These are phyloP conservation scores for Hemistola chrysoprasaria DNA, from an alignment of 2,888 invertebrate species.

Conservation along the genomic window DNA sequence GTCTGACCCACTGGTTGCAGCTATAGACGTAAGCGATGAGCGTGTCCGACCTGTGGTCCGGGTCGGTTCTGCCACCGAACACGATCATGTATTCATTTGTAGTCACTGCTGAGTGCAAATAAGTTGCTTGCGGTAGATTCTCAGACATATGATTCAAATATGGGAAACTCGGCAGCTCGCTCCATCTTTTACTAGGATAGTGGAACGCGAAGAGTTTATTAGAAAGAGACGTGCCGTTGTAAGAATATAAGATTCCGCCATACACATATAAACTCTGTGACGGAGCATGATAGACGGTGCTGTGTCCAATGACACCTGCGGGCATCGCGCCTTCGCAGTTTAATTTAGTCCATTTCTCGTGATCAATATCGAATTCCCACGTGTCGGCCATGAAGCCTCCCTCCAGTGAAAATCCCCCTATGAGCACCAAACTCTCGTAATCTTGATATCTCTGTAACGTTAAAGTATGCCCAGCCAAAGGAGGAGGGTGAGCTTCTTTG, in stretches of 20 bases:
- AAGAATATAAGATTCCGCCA: constrained; percentile 91
- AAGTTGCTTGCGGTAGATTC: constrained; percentile 88
- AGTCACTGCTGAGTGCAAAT: constrained; percentile 93
- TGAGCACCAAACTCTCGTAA: constrained; percentile 89
- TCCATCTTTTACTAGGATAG: constrained; percentile 89
- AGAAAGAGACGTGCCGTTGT: constrained; percentile 87
- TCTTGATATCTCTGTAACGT: constrained; percentile 89
- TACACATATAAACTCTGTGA: constrained; percentile 94
- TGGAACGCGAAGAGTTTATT: constrained; percentile 91
- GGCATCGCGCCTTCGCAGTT: constrained; percentile 88
- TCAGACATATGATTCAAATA: constrained; percentile 82
- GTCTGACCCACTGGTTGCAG: constrained; percentile 94
- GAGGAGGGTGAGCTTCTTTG: constrained; percentile 82
- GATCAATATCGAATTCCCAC: constrained; percentile 91
- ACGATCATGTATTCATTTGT: constrained; percentile 95
- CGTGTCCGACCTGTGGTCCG: constrained; percentile 86
- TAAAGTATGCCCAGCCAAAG: constrained; percentile 94
- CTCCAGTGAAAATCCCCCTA: constrained; percentile 92
- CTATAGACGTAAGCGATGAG: constrained; percentile 93
- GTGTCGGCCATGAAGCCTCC: constrained; percentile 88
- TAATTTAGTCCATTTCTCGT: constrained; percentile 87
- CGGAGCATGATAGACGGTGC: constrained; percentile 91
- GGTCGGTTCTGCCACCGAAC: constrained; percentile 91
- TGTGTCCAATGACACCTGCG: constrained; percentile 93
- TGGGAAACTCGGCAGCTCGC: constrained; percentile 87